phyloP scores from a whole-genome alignment of 2,888 invertebrate species.

The Sericinus montela region DNA sequence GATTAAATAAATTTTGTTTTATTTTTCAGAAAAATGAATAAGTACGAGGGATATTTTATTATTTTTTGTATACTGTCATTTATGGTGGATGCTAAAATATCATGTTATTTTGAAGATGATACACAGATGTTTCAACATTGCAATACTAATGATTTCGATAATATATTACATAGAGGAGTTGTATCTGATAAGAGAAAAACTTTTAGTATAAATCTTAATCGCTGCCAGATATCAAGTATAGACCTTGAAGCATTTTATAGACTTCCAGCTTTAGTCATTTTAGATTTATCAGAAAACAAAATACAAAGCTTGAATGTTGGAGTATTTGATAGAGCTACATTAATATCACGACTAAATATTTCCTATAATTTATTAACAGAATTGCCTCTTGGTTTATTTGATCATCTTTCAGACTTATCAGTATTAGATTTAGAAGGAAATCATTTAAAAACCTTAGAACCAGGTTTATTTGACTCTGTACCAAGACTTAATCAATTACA shows the following conservation, averaged over 20 bases:
- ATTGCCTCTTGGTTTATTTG: conserved; percentile 31
- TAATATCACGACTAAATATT: conserved; percentile 28
- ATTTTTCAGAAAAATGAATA: not conserved
- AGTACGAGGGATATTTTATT: not conserved
- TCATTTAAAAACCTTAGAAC: conserved; percentile 26
- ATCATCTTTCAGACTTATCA: conserved; percentile 28
- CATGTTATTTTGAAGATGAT: conserved; percentile 6
- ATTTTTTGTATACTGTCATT: not conserved
- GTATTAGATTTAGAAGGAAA: conserved; percentile 34
- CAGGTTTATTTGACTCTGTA: conserved; percentile 30
- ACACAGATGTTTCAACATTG: conserved; percentile 2
- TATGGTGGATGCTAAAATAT: not conserved
- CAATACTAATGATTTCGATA: conserved; percentile 3
- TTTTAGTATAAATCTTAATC: conserved; percentile 5
- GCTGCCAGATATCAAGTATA: conserved; percentile 10
- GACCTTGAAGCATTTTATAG: conserved; percentile 10
- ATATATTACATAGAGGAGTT: not conserved
- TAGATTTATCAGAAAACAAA: conserved; percentile 11
- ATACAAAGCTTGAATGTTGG: conserved; percentile 5
- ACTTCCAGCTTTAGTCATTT: not conserved
- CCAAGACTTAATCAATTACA: conserved; percentile 26
- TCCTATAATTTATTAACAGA: conserved; percentile 31
- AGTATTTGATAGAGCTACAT: conserved; percentile 4
- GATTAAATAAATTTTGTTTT: too few species aligned
- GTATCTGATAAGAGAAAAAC: conserved; percentile 8